Evolutionary conservation across 2,113 vertebrate species (phyloP).

Genomic region (Phyllostomus hastatus): DNA sequence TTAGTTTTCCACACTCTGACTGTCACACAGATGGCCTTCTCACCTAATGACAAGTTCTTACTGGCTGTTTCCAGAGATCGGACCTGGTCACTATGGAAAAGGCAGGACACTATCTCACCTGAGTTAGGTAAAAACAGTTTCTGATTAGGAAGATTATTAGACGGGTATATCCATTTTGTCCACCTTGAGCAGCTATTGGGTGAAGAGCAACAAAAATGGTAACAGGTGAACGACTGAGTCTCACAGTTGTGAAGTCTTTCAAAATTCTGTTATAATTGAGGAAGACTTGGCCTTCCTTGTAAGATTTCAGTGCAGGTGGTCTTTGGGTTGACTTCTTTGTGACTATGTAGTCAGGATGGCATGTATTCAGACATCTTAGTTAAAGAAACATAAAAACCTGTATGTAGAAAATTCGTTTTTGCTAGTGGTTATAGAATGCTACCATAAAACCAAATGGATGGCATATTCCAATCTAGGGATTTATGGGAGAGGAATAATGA

Average conservation of each 20-base stretch:
- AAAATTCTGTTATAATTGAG: background rate
- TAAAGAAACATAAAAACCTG: background rate
- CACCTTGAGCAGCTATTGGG: background rate
- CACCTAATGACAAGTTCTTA: conserved; percentile 88
- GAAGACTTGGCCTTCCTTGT: background rate
- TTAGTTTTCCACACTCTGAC: conserved; percentile 94
- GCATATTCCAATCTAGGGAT: background rate
- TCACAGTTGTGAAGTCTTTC: background rate
- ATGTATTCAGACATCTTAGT: background rate
- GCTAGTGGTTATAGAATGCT: background rate
- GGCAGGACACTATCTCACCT: conserved; percentile 68
- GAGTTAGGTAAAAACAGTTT: conserved; percentile 73
- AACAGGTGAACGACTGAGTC: background rate
- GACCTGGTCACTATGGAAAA: conserved; percentile 96
- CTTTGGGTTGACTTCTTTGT: background rate
- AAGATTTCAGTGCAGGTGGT: background rate
- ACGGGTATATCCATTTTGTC: background rate
- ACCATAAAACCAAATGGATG: background rate
- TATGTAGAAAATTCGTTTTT: background rate
- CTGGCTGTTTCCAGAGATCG: conserved; percentile 96
- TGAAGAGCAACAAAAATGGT: background rate
- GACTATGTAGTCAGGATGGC: background rate
- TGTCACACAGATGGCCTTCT: conserved; percentile 97
- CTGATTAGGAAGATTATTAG: background rate
- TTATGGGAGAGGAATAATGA: conserved; percentile 2